phyloP scores from a whole-genome alignment of 2,113 vertebrate genomes.

The Haemorhous mexicanus region DNA sequence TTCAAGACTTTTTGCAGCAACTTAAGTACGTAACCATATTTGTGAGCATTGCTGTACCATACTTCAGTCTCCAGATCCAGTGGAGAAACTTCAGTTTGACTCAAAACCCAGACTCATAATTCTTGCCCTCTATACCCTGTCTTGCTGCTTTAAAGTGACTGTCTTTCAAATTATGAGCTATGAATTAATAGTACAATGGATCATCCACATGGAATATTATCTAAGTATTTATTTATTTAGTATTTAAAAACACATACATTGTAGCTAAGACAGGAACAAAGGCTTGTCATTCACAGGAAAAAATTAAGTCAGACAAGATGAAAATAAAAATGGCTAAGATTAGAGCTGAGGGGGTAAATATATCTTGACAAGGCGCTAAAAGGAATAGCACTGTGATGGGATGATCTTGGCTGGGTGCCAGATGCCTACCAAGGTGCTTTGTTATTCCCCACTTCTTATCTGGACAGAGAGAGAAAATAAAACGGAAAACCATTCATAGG shows the following conservation, averaged over 20 bases:
- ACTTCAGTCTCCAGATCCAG: not conserved
- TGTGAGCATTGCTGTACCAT: not conserved
- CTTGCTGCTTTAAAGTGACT: not conserved
- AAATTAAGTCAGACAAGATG: not conserved
- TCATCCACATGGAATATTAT: not conserved
- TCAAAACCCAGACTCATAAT: not conserved
- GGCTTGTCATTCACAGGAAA: not conserved
- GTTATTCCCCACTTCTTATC: not conserved
- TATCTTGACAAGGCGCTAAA: not conserved
- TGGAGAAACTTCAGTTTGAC: not conserved
- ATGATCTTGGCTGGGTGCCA: not conserved
- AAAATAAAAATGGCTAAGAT: not conserved
- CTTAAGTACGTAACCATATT: not conserved
- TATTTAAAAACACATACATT: not conserved
- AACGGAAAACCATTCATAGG: not conserved
- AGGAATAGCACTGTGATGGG: not conserved
- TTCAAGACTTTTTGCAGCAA: not conserved
- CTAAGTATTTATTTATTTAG: not conserved
- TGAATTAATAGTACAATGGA: not conserved
- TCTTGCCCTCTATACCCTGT: not conserved
- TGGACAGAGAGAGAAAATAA: not conserved
- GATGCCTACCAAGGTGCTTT: not conserved
- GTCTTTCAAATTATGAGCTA: not conserved
- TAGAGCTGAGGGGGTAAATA: not conserved
- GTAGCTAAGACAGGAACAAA: not conserved